Conservation (phyloP, 2,797 vertebrate species). For the Glossophaga mutica region DNA sequence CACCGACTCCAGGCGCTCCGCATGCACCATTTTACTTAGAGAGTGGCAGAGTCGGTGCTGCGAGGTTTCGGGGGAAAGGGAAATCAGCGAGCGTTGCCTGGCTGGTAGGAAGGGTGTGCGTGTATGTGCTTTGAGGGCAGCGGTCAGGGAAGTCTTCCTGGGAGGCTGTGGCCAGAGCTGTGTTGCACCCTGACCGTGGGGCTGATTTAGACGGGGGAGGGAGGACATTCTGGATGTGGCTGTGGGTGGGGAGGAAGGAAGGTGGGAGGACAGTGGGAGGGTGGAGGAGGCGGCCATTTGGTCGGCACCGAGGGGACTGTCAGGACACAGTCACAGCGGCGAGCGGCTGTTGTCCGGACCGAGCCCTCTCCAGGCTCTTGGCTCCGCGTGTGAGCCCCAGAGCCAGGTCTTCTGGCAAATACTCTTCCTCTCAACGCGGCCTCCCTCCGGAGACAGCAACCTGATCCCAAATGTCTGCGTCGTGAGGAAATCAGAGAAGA, state of each 20-base stretch:
- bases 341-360: neutral
- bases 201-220: neutral
- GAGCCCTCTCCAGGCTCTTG: neutral
- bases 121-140: neutral
- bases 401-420: neutral
- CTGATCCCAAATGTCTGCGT: neutral
- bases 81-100: neutral
- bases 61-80: neutral
- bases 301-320: neutral
- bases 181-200: accelerated
- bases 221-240: neutral
- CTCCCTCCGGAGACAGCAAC: neutral
- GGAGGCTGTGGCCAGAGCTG: neutral
- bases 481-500: neutral
- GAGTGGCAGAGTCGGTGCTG: neutral
- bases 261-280: accelerated
- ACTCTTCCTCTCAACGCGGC: neutral
- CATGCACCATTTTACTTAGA: neutral
- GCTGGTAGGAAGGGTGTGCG: neutral
- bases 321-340: neutral
- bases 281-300: accelerated
- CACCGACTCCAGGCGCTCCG: neutral
- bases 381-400: neutral
- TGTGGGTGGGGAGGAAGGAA: neutral
- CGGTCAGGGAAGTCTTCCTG: neutral